Evolutionary conservation across 2,888 invertebrate species (phyloP).

Genomic region (Hemithea aestivaria): DNA sequence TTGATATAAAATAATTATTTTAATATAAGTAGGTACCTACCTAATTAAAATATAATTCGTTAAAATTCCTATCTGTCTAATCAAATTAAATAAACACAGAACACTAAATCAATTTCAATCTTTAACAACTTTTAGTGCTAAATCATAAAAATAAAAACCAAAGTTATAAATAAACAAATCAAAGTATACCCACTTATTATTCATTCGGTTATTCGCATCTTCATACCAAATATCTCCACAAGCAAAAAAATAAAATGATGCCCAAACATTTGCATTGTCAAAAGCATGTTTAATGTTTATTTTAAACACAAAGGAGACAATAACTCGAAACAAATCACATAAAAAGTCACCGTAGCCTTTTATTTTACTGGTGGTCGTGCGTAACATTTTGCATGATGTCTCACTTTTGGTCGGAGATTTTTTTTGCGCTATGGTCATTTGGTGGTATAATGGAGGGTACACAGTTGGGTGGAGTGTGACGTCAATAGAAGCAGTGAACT

Average conservation of each 20-base stretch:
- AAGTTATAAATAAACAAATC: not conserved
- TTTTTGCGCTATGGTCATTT: constrained; percentile 31
- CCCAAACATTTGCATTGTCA: constrained; percentile 19
- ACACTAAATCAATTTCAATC: too few species aligned
- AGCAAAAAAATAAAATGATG: constrained; percentile 7
- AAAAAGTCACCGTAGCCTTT: constrained; percentile 17
- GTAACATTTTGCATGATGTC: constrained; percentile 40
- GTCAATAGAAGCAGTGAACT: constrained; percentile 37
- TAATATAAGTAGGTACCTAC: too few species aligned
- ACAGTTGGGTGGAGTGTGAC: constrained; percentile 30
- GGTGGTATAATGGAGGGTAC: constrained; percentile 31
- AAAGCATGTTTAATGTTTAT: constrained; percentile 24
- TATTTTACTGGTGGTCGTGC: constrained; percentile 21
- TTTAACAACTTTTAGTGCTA: too few species aligned
- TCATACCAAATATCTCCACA: constrained; percentile 7
- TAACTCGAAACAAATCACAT: constrained; percentile 22
- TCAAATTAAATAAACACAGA: too few species aligned
- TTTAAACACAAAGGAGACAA: constrained; percentile 22
- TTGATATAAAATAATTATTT: too few species aligned
- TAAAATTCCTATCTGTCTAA: too few species aligned
- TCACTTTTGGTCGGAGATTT: constrained; percentile 39
- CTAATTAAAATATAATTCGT: too few species aligned
- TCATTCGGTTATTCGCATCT: constrained; percentile 9
- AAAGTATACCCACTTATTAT: not conserved
- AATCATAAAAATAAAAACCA: too few species aligned